phyloP scores from a whole-genome alignment of 2,888 invertebrate species.

The Helobdella robusta region DNA sequence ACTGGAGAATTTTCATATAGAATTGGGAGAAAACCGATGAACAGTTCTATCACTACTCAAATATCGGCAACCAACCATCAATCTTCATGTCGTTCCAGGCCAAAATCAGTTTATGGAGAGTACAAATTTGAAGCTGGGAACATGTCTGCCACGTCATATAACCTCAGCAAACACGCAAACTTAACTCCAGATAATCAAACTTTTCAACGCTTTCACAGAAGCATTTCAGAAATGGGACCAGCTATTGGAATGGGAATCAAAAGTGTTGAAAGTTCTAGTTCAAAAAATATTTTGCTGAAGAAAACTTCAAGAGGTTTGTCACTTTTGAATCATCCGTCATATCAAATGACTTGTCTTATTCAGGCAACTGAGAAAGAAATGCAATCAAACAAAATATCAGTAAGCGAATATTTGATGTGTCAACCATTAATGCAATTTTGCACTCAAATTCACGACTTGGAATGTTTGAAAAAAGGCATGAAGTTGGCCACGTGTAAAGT shows the following conservation, averaged over 20 bases:
- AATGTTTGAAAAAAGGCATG: constrained; percentile 73
- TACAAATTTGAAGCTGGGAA: constrained; percentile 19
- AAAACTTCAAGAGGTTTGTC: constrained; percentile 62
- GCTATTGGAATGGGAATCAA: too few relatives aligned
- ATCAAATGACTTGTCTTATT: constrained; percentile 68
- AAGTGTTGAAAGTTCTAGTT: too few relatives aligned
- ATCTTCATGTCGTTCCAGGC: too few relatives aligned
- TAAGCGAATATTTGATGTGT: constrained; percentile 38
- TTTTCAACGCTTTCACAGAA: constrained; percentile 41
- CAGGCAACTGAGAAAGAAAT: constrained; percentile 39
- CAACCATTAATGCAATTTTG: constrained; percentile 81
- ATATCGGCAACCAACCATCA: too few relatives aligned
- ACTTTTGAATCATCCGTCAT: constrained; percentile 77
- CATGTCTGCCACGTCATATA: constrained; percentile 8
- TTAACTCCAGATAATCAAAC: constrained; percentile 31
- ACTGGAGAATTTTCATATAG: too few relatives aligned
- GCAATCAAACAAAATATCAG: constrained; percentile 10
- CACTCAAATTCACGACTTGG: constrained; percentile 66
- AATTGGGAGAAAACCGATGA: too few relatives aligned
- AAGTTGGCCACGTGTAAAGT: constrained; percentile 67
- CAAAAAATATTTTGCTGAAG: too few relatives aligned
- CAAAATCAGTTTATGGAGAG: constrained; percentile 16
- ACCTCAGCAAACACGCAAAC: constrained; percentile 38
- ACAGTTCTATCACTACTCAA: too few relatives aligned
- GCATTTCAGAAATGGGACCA: constrained; percentile 45